A percentile compares a stretch with the other conserved stretches of the same genome.
These are phyloP conservation scores for Oopsacas minuta DNA, from an alignment of 37 sponge, comb jelly and placozoan species.

Conservation along the genomic window DNA sequence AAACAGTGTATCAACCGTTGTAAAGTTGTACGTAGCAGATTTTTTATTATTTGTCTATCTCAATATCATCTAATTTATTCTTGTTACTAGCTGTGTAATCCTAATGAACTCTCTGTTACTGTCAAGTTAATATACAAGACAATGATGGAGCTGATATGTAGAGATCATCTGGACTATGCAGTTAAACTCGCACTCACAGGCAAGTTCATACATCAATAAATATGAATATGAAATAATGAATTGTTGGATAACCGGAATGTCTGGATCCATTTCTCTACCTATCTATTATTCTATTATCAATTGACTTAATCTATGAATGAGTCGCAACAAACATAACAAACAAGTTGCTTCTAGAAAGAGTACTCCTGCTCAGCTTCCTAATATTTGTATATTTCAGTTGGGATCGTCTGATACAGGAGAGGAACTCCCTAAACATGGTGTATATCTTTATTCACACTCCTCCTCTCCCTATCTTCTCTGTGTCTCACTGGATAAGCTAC, in stretches of 20 bases:
- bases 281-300: not conserved
- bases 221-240: not conserved
- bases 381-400: not conserved
- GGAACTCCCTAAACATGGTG: not conserved
- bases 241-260: constrained; percentile 15
- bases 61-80: not conserved
- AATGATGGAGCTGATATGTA: constrained; percentile 43
- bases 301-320: not conserved
- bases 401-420: not conserved
- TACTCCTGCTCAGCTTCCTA: not conserved
- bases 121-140: constrained; percentile 32
- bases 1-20: constrained; percentile 54
- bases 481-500: not conserved
- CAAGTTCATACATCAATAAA: constrained; percentile 11
- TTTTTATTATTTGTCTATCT: not conserved
- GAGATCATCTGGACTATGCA: constrained; percentile 48
- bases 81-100: constrained; percentile 31
- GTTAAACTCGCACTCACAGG: constrained; percentile 44
- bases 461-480: not conserved
- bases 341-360: not conserved
- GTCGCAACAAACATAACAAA: not conserved
- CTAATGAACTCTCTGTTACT: constrained; percentile 35
- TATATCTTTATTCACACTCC: not conserved
- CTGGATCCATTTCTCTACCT: not conserved
- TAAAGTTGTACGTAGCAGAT: constrained; percentile 31